These are phyloP conservation scores for Macrophya annulata DNA, from an alignment of 2,888 invertebrate genomes.

Conservation along the genomic window DNA sequence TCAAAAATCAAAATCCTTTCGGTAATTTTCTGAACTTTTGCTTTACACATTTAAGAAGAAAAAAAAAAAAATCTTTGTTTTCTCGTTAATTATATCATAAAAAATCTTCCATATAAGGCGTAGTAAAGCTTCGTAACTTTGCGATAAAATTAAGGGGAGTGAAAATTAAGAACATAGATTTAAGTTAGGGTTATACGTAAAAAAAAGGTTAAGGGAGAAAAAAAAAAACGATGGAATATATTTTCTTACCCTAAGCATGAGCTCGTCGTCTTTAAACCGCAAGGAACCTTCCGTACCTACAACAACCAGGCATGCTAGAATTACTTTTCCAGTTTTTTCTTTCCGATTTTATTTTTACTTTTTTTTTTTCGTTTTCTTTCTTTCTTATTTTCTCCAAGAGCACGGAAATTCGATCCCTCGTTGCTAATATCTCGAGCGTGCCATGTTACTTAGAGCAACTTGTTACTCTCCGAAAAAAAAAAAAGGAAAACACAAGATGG, in stretches of 20 bases:
- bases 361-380: not conserved
- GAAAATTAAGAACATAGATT: conserved; percentile 13
- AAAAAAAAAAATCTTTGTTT: not conserved
- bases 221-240: conserved; percentile 8
- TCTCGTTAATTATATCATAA: conserved; percentile 16
- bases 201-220: not conserved
- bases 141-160: not conserved
- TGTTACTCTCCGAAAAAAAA: conserved; percentile 19
- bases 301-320: not conserved
- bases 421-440: conserved; percentile 23
- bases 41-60: no score
- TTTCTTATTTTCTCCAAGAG: not conserved
- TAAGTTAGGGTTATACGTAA: not conserved
- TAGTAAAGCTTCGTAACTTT: not conserved
- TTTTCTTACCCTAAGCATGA: not conserved
- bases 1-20: not conserved
- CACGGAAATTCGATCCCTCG: conserved; percentile 20
- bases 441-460: conserved; percentile 18
- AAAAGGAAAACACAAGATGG: not conserved
- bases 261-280: not conserved
- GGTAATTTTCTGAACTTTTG: not conserved
- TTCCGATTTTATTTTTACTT: no score
- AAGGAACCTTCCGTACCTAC: not conserved
- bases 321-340: conserved; percentile 4
- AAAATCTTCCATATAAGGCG: not conserved